Conservation (phyloP, 2,888 invertebrate species). For the Ornithoptera alexandrae region DNA sequence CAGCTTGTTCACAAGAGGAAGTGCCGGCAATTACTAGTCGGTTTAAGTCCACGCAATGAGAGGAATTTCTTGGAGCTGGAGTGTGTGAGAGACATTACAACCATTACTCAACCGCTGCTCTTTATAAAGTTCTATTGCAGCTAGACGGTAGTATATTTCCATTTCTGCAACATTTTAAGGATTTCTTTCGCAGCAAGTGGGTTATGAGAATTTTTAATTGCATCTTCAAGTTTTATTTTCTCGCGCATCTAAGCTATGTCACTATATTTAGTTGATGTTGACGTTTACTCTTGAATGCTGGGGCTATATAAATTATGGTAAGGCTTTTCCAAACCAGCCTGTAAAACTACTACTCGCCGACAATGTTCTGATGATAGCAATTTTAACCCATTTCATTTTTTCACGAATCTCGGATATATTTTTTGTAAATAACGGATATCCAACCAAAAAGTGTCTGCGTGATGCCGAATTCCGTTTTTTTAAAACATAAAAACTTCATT, state of each 20-base stretch:
- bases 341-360: too few species aligned
- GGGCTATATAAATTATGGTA: too few species aligned
- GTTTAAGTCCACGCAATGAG: conserved; percentile 54
- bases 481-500: conserved; percentile 68
- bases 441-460: conserved; percentile 30
- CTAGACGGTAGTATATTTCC: conserved; percentile 35
- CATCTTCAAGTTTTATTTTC: conserved; percentile 32
- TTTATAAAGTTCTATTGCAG: conserved; percentile 34
- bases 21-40: conserved; percentile 30
- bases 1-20: conserved; percentile 17
- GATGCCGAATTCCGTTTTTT: conserved; percentile 41
- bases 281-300: too few species aligned
- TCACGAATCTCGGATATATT: too few species aligned
- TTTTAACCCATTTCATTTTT: too few species aligned
- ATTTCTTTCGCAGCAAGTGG: conserved; percentile 37
- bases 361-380: too few species aligned
- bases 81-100: conserved; percentile 65
- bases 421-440: conserved; percentile 21
- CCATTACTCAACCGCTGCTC: conserved; percentile 40
- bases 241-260: conserved; percentile 5
- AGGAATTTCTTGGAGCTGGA: conserved; percentile 55
- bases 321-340: too few species aligned
- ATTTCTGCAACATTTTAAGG: conserved; percentile 44
- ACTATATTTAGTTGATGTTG: too few species aligned
- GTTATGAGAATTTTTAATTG: conserved; percentile 48